phyloP scores from a whole-genome alignment of 2,797 vertebrate genomes.

The Lagorchestes hirsutus region DNA sequence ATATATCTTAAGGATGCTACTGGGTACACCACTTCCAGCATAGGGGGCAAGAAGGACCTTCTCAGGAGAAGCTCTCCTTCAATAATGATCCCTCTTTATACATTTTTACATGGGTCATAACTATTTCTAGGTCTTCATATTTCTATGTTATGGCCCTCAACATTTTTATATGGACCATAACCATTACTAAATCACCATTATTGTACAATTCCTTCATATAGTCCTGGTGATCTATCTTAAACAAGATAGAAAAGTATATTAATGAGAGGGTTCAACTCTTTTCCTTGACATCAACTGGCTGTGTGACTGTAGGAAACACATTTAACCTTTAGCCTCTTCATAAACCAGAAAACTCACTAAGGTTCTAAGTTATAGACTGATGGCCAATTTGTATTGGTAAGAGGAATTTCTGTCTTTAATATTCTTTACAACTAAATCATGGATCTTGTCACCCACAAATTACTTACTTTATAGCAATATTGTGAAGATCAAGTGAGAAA shows the following conservation, averaged over 20 bases:
- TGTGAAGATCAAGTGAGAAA: neutral
- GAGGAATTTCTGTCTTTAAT: neutral
- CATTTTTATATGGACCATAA: neutral
- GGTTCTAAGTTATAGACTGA: neutral
- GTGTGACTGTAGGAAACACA: neutral
- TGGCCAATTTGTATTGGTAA: neutral
- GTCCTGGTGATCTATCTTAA: neutral
- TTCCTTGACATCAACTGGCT: neutral
- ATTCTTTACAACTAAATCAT: neutral
- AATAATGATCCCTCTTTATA: neutral
- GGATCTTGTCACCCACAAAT: neutral
- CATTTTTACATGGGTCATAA: neutral
- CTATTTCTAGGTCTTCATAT: neutral
- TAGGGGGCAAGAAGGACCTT: neutral
- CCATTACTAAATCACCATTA: neutral
- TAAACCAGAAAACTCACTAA: neutral
- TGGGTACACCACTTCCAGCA: neutral
- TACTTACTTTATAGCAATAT: neutral
- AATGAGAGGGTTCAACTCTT: neutral
- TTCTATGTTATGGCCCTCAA: neutral
- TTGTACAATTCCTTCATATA: neutral
- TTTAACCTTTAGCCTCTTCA: neutral
- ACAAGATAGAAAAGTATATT: neutral
- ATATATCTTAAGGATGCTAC: neutral
- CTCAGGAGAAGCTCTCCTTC: neutral